Percentiles rank a stretch among this genome's conserved stretches.
phyloP scores from a whole-genome alignment of 2,888 invertebrate species.

The Ectropis crepuscularia region DNA sequence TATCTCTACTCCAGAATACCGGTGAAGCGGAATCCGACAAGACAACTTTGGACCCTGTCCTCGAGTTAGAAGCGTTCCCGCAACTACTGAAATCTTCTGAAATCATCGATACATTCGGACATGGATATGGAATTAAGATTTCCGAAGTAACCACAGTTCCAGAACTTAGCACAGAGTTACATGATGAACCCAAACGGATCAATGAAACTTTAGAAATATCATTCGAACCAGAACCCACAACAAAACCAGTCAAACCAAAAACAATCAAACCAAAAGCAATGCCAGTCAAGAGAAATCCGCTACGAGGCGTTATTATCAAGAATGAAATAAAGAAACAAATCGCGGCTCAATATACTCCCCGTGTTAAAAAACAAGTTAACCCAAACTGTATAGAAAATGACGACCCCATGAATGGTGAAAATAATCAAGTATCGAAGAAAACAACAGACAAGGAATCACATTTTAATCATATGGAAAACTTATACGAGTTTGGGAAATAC shows the following conservation, averaged over 20 bases:
- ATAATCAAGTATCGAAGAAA: neutral
- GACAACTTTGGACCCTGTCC: too few relatives aligned
- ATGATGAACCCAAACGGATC: constrained; percentile 4
- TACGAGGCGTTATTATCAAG: too few relatives aligned
- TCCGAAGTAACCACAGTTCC: neutral
- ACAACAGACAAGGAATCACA: neutral
- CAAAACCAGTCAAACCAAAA: too few relatives aligned
- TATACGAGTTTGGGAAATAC: constrained; percentile 8
- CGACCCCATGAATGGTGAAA: neutral
- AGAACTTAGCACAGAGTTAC: neutral
- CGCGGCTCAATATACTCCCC: too few relatives aligned
- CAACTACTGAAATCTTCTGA: neutral
- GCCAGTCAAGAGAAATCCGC: constrained; percentile 3
- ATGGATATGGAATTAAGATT: too few relatives aligned
- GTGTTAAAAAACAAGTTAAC: too few relatives aligned
- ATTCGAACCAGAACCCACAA: too few relatives aligned
- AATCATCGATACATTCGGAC: neutral
- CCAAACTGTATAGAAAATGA: too few relatives aligned
- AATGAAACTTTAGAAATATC: neutral
- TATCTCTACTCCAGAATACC: too few relatives aligned
- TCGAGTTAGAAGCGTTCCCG: neutral
- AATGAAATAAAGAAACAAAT: too few relatives aligned
- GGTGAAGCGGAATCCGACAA: too few relatives aligned
- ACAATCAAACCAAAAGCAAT: too few relatives aligned
- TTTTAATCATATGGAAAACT: neutral